These are phyloP conservation scores for Rhincodon typus DNA, from an alignment of 2,797 vertebrate genomes.

Conservation along the genomic window DNA sequence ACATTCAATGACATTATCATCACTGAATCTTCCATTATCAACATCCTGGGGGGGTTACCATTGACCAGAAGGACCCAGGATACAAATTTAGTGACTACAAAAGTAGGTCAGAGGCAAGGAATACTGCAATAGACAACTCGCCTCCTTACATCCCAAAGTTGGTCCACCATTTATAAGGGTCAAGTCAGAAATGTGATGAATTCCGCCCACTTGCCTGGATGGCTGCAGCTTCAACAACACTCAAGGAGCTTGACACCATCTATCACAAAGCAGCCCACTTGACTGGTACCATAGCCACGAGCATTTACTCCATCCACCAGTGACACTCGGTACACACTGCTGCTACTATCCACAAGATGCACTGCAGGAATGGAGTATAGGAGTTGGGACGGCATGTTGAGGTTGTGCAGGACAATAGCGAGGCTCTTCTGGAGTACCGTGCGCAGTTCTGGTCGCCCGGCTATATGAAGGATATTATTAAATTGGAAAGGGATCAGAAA, in stretches of 20 bases:
- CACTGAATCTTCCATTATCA: not conserved
- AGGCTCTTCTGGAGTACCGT: no score
- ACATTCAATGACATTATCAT: not conserved
- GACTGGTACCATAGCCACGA: not conserved
- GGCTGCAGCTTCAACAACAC: not conserved
- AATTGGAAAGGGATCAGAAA: no score
- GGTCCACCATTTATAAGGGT: not conserved
- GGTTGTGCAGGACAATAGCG: no score
- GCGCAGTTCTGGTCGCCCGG: no score
- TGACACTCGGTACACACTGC: no score
- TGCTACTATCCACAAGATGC: not conserved
- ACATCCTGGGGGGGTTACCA: no score
- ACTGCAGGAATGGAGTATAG: not conserved
- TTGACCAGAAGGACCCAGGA: not conserved
- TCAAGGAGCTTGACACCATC: not conserved
- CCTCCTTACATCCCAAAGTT: not conserved
- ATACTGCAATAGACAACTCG: not conserved
- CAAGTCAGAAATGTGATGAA: not conserved
- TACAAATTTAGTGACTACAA: not conserved
- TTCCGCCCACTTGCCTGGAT: not conserved
- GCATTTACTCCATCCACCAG: no score
- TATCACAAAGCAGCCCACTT: not conserved
- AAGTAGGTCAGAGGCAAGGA: not conserved
- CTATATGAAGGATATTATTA: no score
- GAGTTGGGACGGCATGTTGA: no score